Evolutionary conservation across 2,797 vertebrate species (phyloP).

Genomic region (Enoplosus armatus): DNA sequence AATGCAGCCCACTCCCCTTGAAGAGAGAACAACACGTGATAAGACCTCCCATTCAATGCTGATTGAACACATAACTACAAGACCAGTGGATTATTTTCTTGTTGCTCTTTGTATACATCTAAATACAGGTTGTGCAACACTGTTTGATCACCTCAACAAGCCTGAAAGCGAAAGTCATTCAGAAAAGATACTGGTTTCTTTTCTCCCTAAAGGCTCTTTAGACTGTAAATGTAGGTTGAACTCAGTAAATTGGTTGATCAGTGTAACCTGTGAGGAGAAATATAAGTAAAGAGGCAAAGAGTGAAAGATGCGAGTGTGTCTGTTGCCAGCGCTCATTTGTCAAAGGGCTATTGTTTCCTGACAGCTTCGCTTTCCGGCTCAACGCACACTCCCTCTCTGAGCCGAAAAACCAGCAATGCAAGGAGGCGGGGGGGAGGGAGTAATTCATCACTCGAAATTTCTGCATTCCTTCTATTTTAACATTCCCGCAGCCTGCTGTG

Average conservation of each 20-base stretch:
- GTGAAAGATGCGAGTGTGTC: conserved; percentile 1
- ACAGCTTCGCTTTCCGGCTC: conserved; percentile 64
- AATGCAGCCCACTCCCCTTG: conserved; percentile 97
- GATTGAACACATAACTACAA: not conserved
- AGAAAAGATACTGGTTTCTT: not conserved
- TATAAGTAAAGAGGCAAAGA: conserved; percentile 1
- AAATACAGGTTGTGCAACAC: not conserved
- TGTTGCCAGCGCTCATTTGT: conserved; percentile 63
- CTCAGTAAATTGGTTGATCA: conserved; percentile 15
- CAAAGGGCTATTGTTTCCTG: conserved; percentile 63
- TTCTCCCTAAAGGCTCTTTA: conserved; percentile 10
- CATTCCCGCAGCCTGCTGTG: not conserved
- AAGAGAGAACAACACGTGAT: conserved; percentile 32
- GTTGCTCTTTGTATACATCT: not conserved
- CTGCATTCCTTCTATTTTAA: conserved; percentile 19
- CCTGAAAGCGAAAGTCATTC: not conserved
- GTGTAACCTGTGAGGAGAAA: conserved; percentile 21
- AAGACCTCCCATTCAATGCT: not conserved
- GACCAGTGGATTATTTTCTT: not conserved
- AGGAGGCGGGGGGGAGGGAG: conserved; percentile 1
- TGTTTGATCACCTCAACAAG: not conserved
- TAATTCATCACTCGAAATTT: conserved; percentile 31
- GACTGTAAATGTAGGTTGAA: not conserved
- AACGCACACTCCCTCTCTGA: conserved; percentile 41
- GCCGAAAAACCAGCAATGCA: conserved; percentile 14